Percentiles rank a stretch among this genome's conserved stretches.
Conservation (phyloP, 2,888 invertebrate species). For the Deilephila elpenor region DNA sequence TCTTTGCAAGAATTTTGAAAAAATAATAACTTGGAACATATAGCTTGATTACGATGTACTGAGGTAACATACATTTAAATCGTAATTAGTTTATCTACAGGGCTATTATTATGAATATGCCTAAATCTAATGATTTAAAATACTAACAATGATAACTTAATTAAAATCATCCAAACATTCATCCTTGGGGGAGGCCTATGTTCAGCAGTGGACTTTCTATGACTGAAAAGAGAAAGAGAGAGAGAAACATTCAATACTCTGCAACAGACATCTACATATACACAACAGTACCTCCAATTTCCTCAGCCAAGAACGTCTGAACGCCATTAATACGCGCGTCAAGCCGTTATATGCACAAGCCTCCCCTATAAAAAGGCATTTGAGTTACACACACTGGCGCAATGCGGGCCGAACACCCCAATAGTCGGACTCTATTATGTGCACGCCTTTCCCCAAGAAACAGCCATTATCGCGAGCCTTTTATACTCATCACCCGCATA, state of each 20-base stretch:
- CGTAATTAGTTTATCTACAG: no score
- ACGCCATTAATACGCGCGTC: background rate
- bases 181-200: no score
- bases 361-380: conserved; percentile 1
- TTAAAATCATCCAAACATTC: no score
- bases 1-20: no score
- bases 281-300: background rate
- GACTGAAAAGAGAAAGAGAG: background rate
- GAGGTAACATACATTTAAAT: no score
- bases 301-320: background rate
- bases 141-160: no score
- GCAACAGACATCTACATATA: background rate
- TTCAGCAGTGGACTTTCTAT: no score
- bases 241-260: background rate
- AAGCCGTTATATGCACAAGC: conserved; percentile 2
- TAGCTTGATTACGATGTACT: no score
- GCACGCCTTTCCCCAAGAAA: background rate
- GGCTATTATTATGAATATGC: no score
- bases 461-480: conserved; percentile 18
- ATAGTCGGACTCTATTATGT: conserved; percentile 1
- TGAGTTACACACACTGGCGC: conserved; percentile 9
- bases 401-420: conserved; percentile 20
- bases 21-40: no score
- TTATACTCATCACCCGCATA: conserved; percentile 4
- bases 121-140: no score